phyloP scores from a whole-genome alignment of 2,797 vertebrate genomes.

The Myotis planiceps region DNA sequence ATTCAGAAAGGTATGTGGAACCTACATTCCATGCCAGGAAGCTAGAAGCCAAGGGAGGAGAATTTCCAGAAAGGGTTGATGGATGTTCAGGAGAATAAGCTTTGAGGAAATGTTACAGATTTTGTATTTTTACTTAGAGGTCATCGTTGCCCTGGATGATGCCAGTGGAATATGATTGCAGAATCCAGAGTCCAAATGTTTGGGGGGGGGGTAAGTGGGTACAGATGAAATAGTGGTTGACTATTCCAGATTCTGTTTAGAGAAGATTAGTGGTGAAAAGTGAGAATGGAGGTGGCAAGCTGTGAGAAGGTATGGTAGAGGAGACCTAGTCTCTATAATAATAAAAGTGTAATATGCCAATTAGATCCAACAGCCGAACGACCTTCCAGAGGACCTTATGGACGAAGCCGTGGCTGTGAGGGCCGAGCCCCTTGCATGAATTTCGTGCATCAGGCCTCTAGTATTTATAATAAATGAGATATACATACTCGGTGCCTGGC shows the following conservation, averaged over 20 bases:
- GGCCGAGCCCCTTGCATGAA: too few relatives aligned
- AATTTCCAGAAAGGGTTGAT: not conserved
- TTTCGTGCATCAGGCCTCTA: too few relatives aligned
- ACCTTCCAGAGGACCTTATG: too few relatives aligned
- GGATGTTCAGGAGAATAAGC: not conserved
- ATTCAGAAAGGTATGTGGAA: not conserved
- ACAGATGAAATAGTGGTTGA: not conserved
- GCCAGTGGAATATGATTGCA: not conserved
- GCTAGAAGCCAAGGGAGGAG: not conserved
- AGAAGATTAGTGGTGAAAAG: not conserved
- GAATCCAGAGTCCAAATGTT: not conserved
- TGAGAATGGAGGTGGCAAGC: not conserved
- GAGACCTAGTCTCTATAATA: not conserved
- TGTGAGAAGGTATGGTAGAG: not conserved
- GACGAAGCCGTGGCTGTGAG: too few relatives aligned
- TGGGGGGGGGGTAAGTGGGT: not conserved
- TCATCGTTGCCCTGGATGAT: not conserved
- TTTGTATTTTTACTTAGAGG: not conserved
- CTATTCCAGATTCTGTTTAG: not conserved
- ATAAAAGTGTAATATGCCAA: too few relatives aligned
- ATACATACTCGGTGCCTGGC: not conserved
- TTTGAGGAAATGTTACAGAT: not conserved
- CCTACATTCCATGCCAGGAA: not conserved
- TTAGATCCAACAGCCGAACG: too few relatives aligned
- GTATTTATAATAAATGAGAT: not conserved